phyloP scores from a whole-genome alignment of 2,113 vertebrate species.

The Anoplopoma fimbria region DNA sequence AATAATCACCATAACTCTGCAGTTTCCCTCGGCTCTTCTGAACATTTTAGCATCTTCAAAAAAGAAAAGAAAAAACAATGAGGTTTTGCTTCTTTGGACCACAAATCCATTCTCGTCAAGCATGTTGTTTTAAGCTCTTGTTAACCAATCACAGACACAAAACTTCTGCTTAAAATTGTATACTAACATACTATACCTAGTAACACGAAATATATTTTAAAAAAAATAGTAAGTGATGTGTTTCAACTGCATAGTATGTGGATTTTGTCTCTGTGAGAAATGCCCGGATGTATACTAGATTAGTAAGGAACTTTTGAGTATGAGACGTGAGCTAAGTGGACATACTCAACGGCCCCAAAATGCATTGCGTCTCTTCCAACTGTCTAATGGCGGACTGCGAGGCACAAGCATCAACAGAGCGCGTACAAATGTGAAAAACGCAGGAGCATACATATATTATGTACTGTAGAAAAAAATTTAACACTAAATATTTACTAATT shows the following conservation, averaged over 20 bases:
- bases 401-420: too few species aligned
- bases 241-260: background rate
- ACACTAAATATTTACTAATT: too few species aligned
- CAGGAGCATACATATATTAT: too few species aligned
- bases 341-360: too few species aligned
- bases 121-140: background rate
- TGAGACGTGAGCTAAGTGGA: background rate
- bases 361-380: too few species aligned
- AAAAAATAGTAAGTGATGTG: too few species aligned
- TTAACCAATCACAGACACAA: background rate
- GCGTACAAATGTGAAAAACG: too few species aligned
- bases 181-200: background rate
- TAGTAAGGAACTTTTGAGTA: background rate
- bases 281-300: too few species aligned
- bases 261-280: too few species aligned
- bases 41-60: background rate
- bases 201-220: background rate
- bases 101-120: background rate
- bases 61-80: too few species aligned
- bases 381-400: too few species aligned
- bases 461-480: too few species aligned
- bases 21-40: background rate
- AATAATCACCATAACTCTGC: background rate
- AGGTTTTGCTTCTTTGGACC: background rate
- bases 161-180: background rate